Base-by-base conservation (phyloP, 2,888 invertebrate species). In the Glaucopsyche alexis region DNA sequence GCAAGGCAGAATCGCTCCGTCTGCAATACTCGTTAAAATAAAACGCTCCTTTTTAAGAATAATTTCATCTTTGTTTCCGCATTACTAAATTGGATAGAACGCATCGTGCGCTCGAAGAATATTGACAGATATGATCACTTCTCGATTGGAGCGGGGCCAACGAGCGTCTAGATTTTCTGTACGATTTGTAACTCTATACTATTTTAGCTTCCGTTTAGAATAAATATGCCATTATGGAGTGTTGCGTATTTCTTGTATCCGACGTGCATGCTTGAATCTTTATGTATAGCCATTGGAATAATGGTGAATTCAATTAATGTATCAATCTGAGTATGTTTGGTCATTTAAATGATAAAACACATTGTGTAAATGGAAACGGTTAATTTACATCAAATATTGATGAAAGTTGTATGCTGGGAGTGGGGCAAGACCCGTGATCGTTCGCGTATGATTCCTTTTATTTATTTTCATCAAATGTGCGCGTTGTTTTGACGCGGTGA, bases 91-190 rank as follows among this genome's bases (percentile, higher is more conserved):
- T 79, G 81, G 79, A 85, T 85, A 85, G 87, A 89, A 88, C 81
- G 86, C 87, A 89, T 90, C 83, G 85, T 86, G 85, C 85, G 83
- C 84, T 87, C 87, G 84, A 88, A 85, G 87, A 90, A 89, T 91
- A 92, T 92, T 93, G 92, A 93, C 93, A 92, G 89, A 91, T 92
- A 93, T 92, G 92, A 91, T 92, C 91, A 88, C 88, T 90, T 89
- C 86, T 85, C 86, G 82, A 89, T 91, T 93, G 93, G 93, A 92
- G 82, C 84, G 79, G 78, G 78, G 92, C 93, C 93, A 93, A 90
- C 85, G 84, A 85, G 77, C 84, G 85, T 87, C 88, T 89, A 88
- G 87, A 89, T 90, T 89, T 90, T 90, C 86, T 85, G 84, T 89
- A 83, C 86, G 87, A 92, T 91, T 91, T 91, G 90, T 88, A 87